Percentiles rank a stretch among this genome's conserved stretches.
Evolutionary conservation across 1,140 invertebrate species (phyloP).

Genomic region (Drosophila kepulauana): DNA sequence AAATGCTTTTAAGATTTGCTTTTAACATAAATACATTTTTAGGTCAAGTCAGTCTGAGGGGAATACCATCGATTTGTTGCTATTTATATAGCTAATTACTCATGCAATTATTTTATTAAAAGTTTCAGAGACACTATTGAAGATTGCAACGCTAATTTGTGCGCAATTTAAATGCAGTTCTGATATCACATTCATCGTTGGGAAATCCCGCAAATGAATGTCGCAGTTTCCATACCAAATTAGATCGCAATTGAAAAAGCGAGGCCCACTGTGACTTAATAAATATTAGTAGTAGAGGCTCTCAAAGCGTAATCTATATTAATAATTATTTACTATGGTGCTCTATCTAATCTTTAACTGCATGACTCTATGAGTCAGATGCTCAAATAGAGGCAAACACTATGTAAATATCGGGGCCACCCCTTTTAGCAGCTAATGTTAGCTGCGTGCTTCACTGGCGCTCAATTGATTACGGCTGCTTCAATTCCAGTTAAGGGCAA

Average conservation of each 20-base stretch:
- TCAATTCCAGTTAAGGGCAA: constrained; percentile 64
- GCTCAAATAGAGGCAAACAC: constrained; percentile 1
- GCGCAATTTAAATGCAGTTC: not conserved
- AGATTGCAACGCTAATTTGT: not conserved
- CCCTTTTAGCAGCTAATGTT: constrained; percentile 13
- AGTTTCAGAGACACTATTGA: not conserved
- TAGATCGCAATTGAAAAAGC: not conserved
- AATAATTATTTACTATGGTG: constrained; percentile 17
- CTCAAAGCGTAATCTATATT: constrained; percentile 15
- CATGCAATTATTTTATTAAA: too few species aligned
- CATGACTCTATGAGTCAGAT: constrained; percentile 34
- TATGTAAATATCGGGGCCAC: constrained; percentile 23
- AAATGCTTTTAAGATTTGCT: not conserved
- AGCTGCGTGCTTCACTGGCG: constrained; percentile 13
- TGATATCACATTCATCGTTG: not conserved
- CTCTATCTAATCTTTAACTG: constrained; percentile 39
- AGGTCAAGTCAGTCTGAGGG: not conserved
- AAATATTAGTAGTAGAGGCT: not conserved
- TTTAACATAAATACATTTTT: not conserved
- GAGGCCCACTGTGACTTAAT: not conserved
- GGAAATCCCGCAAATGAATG: not conserved
- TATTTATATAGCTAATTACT: too few species aligned
- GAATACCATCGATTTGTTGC: too few species aligned
- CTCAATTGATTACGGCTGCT: constrained; percentile 68
- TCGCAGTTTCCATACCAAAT: not conserved